These are phyloP conservation scores for Leptodactylus fuscus DNA, from an alignment of 2,113 vertebrate genomes.

Conservation along the genomic window DNA sequence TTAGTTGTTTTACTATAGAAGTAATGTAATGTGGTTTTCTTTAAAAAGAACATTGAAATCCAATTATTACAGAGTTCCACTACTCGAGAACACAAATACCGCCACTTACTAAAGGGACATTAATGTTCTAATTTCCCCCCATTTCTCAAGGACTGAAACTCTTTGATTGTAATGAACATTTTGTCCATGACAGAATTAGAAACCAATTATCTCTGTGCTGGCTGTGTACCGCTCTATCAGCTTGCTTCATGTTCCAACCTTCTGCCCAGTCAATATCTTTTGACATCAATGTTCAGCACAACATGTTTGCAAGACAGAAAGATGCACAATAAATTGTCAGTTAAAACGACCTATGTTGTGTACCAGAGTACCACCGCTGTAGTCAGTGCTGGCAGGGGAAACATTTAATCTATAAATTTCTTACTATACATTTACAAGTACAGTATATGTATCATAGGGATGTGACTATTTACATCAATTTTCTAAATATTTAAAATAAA, in stretches of 20 bases:
- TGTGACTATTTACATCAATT: not conserved
- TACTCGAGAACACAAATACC: not conserved
- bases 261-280: slow-evolving; percentile 49
- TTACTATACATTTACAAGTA: not conserved
- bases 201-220: slow-evolving; percentile 50
- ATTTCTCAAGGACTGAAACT: slow-evolving; percentile 47
- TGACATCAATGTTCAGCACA: not conserved
- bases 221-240: slow-evolving; percentile 28
- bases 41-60: too few relatives aligned
- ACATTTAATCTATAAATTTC: not conserved
- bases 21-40: too few relatives aligned
- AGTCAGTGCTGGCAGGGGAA: not conserved
- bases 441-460: not conserved
- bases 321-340: not conserved
- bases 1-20: too few relatives aligned
- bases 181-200: slow-evolving; percentile 53
- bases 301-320: slow-evolving; percentile 12
- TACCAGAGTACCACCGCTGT: not conserved
- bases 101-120: slow-evolving; percentile 12
- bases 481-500: too few relatives aligned
- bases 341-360: not conserved
- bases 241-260: slow-evolving; percentile 33
- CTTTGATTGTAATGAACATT: slow-evolving; percentile 57
- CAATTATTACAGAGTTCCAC: not conserved
- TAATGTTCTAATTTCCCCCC: slow-evolving; percentile 41